Base-by-base conservation (phyloP, 2,888 invertebrate genomes). In the Phoenoteleia sp. region DNA sequence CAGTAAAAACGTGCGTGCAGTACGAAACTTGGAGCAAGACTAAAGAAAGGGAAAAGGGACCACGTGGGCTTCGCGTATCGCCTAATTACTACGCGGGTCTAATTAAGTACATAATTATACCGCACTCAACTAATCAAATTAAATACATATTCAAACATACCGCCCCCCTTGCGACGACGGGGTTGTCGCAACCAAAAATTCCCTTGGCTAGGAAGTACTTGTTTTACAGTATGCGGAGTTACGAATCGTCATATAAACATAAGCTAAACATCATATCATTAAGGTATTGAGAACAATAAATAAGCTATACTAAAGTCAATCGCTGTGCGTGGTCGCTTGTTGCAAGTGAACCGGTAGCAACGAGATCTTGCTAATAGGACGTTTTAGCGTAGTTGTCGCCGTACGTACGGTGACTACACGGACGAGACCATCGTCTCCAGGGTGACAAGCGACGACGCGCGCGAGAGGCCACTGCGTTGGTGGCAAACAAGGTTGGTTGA, bases 391-490 rank as follows among this genome's bases (percentile, higher is more conserved):
- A 3, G 58, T 17, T 7, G 29, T 9, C 2, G 60, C 36, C 21
- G 62, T 62, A 15, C 62, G 62, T 4, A 62, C n/a, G 4, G 60
- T 45, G 15, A 64, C 25, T 11, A 11, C n/a, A 13, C 45, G 42
- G 9, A 45, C 42, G n/a, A 64, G 45, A 3, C 62, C 62, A 17
- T 60, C 60, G 15, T 17, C 17, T 2, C 62, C 62, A 2, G 62
- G 25, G 9, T 13, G 13, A 36, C 47, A 47, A 9, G 23, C 15
- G 5, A 64, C 42, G 0, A 66, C 19, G 13, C 66, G 66, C 1
- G 36, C 67, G 23, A 67, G 67, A 1, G 67, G 67, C 67, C 67
- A 52, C 11, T 67, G 52, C 1, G 52, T 6, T 0, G 67, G 67
- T 3, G 67, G 52, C 21, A 36, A 11, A 36, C 36, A 19, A 1